Evolutionary conservation across 2,797 vertebrate species (phyloP).

Genomic region (Spinibarbus caldwelli): DNA sequence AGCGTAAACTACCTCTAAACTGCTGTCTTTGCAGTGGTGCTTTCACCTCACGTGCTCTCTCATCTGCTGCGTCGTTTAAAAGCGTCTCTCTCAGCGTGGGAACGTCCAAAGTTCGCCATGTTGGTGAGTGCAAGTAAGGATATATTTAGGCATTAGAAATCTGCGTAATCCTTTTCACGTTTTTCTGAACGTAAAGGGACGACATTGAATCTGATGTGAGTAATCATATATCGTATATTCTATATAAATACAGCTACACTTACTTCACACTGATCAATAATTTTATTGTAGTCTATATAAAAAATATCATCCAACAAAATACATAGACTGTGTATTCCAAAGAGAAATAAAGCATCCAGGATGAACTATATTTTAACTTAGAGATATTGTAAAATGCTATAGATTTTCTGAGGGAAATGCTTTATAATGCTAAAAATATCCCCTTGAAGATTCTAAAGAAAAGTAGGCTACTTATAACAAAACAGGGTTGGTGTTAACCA

Average conservation of each 20-base stretch:
- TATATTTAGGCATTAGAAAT: not conserved
- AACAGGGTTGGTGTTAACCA: too few species aligned
- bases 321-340: not conserved
- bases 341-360: not conserved
- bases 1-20: not conserved
- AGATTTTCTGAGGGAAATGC: not conserved
- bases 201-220: not conserved
- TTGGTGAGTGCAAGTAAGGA: conserved; percentile 41
- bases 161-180: not conserved
- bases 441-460: too few species aligned
- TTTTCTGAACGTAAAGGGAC: not conserved
- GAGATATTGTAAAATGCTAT: not conserved
- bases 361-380: not conserved
- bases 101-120: conserved; percentile 40
- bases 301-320: not conserved
- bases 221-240: not conserved
- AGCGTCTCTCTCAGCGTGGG: conserved; percentile 43
- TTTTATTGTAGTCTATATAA: not conserved
- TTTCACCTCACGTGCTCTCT: conserved; percentile 16
- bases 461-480: too few species aligned
- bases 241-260: not conserved
- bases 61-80: conserved; percentile 59
- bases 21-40: not conserved
- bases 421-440: not conserved
- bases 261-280: not conserved